phyloP scores from a whole-genome alignment of 2,797 vertebrate species.

The Protosalanx chinensis region DNA sequence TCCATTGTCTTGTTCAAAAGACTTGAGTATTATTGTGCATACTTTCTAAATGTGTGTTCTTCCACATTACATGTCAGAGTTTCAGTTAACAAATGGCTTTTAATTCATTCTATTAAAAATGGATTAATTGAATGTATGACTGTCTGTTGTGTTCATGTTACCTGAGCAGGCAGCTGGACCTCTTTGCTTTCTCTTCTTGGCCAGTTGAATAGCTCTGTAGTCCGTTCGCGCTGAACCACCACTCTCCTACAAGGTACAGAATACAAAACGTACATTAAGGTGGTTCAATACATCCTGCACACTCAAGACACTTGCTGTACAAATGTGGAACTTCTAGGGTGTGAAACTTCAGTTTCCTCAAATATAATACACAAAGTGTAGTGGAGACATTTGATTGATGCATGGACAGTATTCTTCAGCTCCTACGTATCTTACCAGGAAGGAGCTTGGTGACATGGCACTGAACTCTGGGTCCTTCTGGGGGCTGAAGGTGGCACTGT shows the following conservation, averaged over 20 bases:
- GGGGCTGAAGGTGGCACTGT: conserved; percentile 74
- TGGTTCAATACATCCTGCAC: conserved; percentile 15
- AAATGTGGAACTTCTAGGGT: too few species aligned
- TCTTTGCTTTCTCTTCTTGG: conserved; percentile 90
- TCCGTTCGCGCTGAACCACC: conserved; percentile 94
- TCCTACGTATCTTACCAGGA: conserved; percentile 77
- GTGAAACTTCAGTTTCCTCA: too few species aligned
- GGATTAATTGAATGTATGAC: not conserved
- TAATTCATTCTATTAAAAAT: too few species aligned
- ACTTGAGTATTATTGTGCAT: too few species aligned
- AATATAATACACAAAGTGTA: too few species aligned
- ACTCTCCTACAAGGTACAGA: conserved; percentile 76
- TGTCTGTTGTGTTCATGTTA: conserved; percentile 25
- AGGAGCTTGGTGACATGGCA: conserved; percentile 74
- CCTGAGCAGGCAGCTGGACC: conserved; percentile 62
- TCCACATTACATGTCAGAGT: too few species aligned
- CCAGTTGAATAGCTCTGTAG: conserved; percentile 93
- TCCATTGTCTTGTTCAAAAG: too few species aligned
- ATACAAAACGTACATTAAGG: conserved; percentile 11
- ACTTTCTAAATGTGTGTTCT: too few species aligned
- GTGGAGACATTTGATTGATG: too few species aligned
- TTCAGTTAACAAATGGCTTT: too few species aligned
- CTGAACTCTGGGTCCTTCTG: conserved; percentile 82
- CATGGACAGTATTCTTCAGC: not conserved
- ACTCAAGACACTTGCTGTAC: not conserved